Evolutionary conservation across 2,888 invertebrate genomes (phyloP).

Genomic region (Leptopilina myrica): DNA sequence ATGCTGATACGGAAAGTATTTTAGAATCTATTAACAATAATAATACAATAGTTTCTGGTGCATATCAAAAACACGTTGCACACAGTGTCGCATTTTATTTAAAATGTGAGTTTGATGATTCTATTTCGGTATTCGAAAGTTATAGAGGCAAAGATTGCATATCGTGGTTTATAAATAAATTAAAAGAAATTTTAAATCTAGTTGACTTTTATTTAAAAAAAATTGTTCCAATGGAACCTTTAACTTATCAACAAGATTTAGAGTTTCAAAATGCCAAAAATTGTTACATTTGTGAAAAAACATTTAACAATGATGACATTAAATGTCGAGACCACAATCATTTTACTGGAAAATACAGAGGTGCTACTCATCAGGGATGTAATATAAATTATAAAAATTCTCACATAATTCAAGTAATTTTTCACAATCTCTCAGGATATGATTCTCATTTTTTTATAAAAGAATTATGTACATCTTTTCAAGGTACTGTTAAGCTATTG

Average conservation of each 20-base stretch:
- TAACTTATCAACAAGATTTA: neutral
- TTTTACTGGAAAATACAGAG: conserved; percentile 47
- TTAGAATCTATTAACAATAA: conserved; percentile 39
- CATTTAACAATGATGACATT: conserved; percentile 22
- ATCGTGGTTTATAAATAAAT: conserved; percentile 1
- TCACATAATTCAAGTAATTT: conserved; percentile 53
- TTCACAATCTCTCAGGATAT: conserved; percentile 59
- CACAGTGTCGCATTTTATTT: conserved; percentile 33
- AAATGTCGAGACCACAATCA: conserved; percentile 39
- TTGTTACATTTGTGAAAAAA: conserved; percentile 40
- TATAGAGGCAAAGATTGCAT: conserved; percentile 8
- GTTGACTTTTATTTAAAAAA: conserved; percentile 20
- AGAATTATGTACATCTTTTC: conserved; percentile 46
- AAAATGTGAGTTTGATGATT: conserved; percentile 18
- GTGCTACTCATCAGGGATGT: conserved; percentile 51
- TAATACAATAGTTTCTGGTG: neutral
- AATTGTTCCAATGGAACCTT: neutral
- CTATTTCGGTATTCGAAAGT: neutral
- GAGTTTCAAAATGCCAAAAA: neutral
- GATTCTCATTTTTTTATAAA: conserved; percentile 48
- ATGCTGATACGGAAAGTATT: conserved; percentile 51
- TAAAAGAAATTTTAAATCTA: neutral
- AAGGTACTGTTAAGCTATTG: conserved; percentile 59
- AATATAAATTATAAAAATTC: conserved; percentile 53
- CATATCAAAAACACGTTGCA: conserved; percentile 2